Evolutionary conservation across 2,888 invertebrate genomes (phyloP).

Genomic region (Amblyjoppa fuscipennis): DNA sequence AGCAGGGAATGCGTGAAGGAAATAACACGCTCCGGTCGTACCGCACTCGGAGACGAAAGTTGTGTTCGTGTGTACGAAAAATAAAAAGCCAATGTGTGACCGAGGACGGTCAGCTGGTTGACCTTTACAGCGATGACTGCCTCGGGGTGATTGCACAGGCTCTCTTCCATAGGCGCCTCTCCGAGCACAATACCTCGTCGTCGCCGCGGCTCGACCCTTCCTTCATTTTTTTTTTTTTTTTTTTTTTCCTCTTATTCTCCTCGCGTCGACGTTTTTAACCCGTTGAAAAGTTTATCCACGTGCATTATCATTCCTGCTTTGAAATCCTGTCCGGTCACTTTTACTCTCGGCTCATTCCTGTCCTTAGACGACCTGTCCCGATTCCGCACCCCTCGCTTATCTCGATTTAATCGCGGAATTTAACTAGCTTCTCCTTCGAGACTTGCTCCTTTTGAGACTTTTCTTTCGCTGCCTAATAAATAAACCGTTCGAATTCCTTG

Average conservation of each 20-base stretch:
- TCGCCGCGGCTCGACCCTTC: slow-evolving; percentile 17
- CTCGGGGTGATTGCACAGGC: slow-evolving; percentile 43
- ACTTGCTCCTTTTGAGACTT: not conserved
- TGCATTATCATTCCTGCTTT: slow-evolving; percentile 50
- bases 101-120: slow-evolving; percentile 68
- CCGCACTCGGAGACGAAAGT: slow-evolving; percentile 43
- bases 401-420: slow-evolving; percentile 10
- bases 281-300: slow-evolving; percentile 24
- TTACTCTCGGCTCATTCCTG: slow-evolving; percentile 60
- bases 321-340: slow-evolving; percentile 62
- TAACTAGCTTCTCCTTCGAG: not conserved
- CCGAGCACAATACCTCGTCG: slow-evolving; percentile 9
- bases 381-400: slow-evolving; percentile 17
- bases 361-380: slow-evolving; percentile 22
- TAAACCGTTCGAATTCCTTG: not conserved
- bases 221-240: slow-evolving; percentile 7
- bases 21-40: slow-evolving; percentile 26
- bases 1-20: slow-evolving; percentile 46
- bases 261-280: slow-evolving; percentile 17
- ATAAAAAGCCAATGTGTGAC: slow-evolving; percentile 42
- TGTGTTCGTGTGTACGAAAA: slow-evolving; percentile 17
- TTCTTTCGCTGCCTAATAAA: not conserved
- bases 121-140: slow-evolving; percentile 62
- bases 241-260: slow-evolving; percentile 22
- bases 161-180: slow-evolving; percentile 31